Evolutionary conservation across 1,140 invertebrate genomes (phyloP), one percentile per base, ranked within the genome.

Genomic region (Frieseomelitta varia): DNA sequence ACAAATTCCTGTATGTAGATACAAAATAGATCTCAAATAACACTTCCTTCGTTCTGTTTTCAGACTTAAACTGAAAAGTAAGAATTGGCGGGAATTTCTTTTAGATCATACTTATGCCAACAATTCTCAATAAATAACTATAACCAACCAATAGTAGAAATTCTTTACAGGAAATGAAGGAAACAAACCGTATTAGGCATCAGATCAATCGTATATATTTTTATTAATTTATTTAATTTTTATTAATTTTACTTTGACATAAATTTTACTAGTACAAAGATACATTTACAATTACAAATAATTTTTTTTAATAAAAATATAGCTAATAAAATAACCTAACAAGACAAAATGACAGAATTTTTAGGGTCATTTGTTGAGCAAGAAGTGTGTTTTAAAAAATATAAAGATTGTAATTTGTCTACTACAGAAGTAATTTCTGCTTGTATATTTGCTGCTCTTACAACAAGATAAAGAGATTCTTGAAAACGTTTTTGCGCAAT

Each of bases 401-500:
- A 90, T 8, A 90, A 86, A 30, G 67, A 69, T 11, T 89, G 19
- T 61, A 92, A 75, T 69, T 94, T 90, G 12, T 90, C 80, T 30
- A 81, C 69, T 67, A 93, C 84, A 51, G 79, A 85, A 56, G 83
- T 79, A 15, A 97, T 90, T 92, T 96, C 94, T 53, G 95, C 90
- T 88, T 97, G 96, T 74, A 97, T 93, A 93, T 97, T 97, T 17
- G 95, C 96, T 92, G 96, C 95, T 91, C 96, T 95, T 4, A 96
- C 93, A 73, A 95, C 92, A 93, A 96, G 95, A 79, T 96, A 95
- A n/a, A 97, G 86, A 14, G 96, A 95, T 85, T 96, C 96, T 89
- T 96, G 95, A 90, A 97, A 97, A 88, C 96, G 94, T 87, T 95
- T 95, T 92, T 97, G 97, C 3, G 97, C 96, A 85, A 94, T 95